Evolutionary conservation across 1,140 invertebrate species (phyloP).

Genomic region (Calephelis nemesis): DNA sequence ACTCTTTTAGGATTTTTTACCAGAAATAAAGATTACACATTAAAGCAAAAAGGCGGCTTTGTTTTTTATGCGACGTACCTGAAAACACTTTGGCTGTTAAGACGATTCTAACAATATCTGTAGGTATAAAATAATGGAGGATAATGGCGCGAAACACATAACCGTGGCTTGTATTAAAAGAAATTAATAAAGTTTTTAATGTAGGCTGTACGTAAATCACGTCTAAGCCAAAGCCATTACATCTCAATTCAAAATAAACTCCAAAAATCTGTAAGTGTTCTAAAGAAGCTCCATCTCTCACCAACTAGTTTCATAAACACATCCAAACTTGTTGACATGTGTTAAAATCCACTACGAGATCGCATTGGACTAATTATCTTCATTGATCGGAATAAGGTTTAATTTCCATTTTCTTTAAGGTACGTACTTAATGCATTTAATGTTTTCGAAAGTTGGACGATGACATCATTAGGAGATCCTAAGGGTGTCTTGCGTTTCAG

Average conservation of each 20-base stretch:
- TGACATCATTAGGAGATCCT: slow-evolving; percentile 4
- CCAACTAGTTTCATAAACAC: slow-evolving; percentile 3
- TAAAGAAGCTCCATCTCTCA: slow-evolving; percentile 16
- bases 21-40: too few relatives aligned
- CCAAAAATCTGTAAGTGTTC: slow-evolving; percentile 5
- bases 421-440: neutral
- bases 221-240: too few relatives aligned
- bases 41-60: too few relatives aligned
- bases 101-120: too few relatives aligned
- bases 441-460: neutral
- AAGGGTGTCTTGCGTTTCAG: slow-evolving; percentile 7
- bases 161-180: too few relatives aligned
- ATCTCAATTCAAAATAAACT: slow-evolving; percentile 3
- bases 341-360: neutral
- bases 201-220: too few relatives aligned
- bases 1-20: too few relatives aligned
- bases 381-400: neutral
- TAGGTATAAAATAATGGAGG: too few relatives aligned
- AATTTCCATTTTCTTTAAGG: neutral
- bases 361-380: neutral
- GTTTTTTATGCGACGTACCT: too few relatives aligned
- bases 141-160: too few relatives aligned
- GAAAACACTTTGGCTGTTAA: too few relatives aligned
- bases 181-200: too few relatives aligned
- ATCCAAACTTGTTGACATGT: slow-evolving; percentile 7